Evolutionary conservation across 2,888 invertebrate genomes (phyloP), one percentile per base, ranked within the genome.

Genomic region (Drosophila kanekoi): DNA sequence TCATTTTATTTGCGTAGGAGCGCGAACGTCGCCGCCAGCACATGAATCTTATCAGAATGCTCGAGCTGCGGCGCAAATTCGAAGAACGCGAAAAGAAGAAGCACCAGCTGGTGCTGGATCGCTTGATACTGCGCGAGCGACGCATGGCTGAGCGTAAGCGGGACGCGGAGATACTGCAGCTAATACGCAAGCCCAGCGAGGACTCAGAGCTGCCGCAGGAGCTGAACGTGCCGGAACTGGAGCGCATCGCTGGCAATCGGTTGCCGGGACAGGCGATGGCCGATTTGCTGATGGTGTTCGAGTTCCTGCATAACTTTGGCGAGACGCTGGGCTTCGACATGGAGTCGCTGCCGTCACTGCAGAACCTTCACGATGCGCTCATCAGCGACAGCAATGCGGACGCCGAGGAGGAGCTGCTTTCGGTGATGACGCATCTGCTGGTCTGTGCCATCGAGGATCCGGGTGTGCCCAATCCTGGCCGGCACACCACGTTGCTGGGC

Each of bases 271-370:
- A 96, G 90, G 98, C 98, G 0, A 97, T 98, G 93, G 96, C 97
- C 0, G 97, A 99, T 92, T 94, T 97, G 44, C 93, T 99, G 20
- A 98, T 99, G 96, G 96, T 98, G n/a, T 96, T 97, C 90, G 99
- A 99, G 93, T 99, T 99, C 92, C 94, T 99, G 77, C 97, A 98
- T 89, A 99, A 98, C 93, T 99, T 99, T 91, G 98, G 97, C 53
- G 97, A 97, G 92, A 97, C 98, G 0, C 94, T 99, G 1, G 98
- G 98, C 58, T 98, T 99, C 89, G 97, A 98, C 87, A 95, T 96
- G 95, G 97, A 97, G 60, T 95, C 96, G 4, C 92, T 98, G 75
- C 99, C 98, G 2, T 96, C 96, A 0, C 92, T 99, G 79, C 96
- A 96, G 91, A 96, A 96, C 59, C 93, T 98, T 13, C 98, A 98